Evolutionary conservation across 2,797 vertebrate genomes (phyloP).

Genomic region (Paguma larvata): DNA sequence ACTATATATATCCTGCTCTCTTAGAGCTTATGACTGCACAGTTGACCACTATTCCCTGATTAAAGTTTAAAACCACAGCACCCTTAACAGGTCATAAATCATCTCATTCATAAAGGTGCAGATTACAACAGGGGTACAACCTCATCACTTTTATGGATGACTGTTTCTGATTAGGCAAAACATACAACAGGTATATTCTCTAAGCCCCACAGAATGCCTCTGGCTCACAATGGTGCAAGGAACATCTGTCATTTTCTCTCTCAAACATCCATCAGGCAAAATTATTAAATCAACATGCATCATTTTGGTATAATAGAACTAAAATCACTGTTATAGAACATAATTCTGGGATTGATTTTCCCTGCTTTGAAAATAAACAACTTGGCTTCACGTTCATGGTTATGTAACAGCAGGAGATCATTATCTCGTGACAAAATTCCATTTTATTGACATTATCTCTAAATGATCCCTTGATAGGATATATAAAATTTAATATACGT

Average conservation of each 20-base stretch:
- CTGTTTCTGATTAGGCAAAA: slow-evolving; percentile 62
- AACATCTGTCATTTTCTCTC: slow-evolving; percentile 70
- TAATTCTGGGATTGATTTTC: slow-evolving; percentile 78
- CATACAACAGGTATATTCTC: slow-evolving; percentile 57
- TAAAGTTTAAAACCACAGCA: slow-evolving; percentile 67
- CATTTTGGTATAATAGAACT: slow-evolving; percentile 80
- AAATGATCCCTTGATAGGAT: slow-evolving; percentile 79
- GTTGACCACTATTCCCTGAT: slow-evolving; percentile 57
- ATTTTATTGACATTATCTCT: slow-evolving; percentile 84
- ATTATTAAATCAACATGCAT: slow-evolving; percentile 70
- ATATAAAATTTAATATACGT: slow-evolving; percentile 75
- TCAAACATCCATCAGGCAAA: slow-evolving; percentile 73
- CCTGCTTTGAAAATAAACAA: slow-evolving; percentile 85
- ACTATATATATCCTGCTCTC: neutral
- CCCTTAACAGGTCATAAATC: slow-evolving; percentile 64
- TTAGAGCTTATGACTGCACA: neutral
- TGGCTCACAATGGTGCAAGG: neutral
- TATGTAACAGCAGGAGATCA: slow-evolving; percentile 84
- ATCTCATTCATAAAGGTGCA: slow-evolving; percentile 52
- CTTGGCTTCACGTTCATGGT: slow-evolving; percentile 76
- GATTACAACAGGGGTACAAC: slow-evolving; percentile 16
- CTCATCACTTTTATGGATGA: slow-evolving; percentile 62
- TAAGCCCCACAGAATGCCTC: slow-evolving; percentile 5
- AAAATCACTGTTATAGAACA: slow-evolving; percentile 81
- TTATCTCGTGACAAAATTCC: slow-evolving; percentile 84